Base-by-base conservation (phyloP, 2,888 invertebrate species). In the Chrysina gloriosa region DNA sequence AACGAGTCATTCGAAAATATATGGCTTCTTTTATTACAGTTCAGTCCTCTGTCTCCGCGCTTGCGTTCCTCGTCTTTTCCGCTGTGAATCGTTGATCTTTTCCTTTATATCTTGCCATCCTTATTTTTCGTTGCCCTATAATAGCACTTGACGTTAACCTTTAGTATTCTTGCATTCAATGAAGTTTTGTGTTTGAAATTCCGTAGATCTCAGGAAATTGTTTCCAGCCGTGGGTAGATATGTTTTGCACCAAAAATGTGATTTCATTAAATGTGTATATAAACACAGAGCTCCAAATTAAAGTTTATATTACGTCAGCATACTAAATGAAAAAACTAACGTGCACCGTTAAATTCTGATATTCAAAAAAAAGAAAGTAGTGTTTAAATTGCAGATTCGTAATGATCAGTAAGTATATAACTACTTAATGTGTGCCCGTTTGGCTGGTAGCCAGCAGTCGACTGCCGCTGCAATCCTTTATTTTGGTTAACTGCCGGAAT, bases 21-120 rank as follows among this genome's bases (percentile, higher is more conserved):
- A 73, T 71, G 70, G 74, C 71, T 68, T 69, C 72, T 73, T 76
- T 75, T 75, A 76, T 76, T 76, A 73, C 75, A 71, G 73, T 73
- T 74, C 70, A 72, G 72, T 73, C 67, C 63, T 42, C 58, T 61
- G 19, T 39, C 42, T 42, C 45, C 39, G 14, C 42, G 14, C 29
- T 25, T 61, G 3, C 42, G 14, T n/a, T 61, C 42, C 45, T 29
- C 25, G 16, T 61, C 29, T 42, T 7, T 34, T 23, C 23, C 36
- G 5, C 25, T 25, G 16, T 36, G 23, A 11, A 34, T 36, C 7
- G 3, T 19, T 27, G 25, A 5, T 25, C 36, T n/a, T 42, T 42
- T 34, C 36, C 23, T 36, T 42, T 23, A n/a, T 42, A 14, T 56
- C 36, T 36, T 36, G 6, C 27, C 14, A 4, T 31, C 31, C 31